Evolutionary conservation across 2,797 vertebrate genomes (phyloP).

Genomic region (Sebastes taczanowskii): DNA sequence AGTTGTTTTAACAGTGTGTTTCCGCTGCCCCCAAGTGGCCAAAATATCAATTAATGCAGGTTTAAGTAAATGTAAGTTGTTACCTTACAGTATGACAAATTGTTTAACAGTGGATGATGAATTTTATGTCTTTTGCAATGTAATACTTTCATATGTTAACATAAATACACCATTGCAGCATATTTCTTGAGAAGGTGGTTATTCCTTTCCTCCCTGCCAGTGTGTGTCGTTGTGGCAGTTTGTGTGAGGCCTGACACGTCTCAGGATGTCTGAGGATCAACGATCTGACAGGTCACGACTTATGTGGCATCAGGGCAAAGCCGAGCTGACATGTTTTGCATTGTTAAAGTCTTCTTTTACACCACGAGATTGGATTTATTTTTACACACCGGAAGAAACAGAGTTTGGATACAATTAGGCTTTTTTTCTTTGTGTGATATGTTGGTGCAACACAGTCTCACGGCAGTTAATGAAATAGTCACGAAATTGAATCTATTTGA

Average conservation of each 20-base stretch:
- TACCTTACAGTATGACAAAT: background rate
- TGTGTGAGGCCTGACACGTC: constrained; percentile 19
- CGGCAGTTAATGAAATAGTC: too few relatives aligned
- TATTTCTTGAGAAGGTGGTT: background rate
- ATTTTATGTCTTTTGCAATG: background rate
- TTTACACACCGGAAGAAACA: background rate
- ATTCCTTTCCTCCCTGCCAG: too few relatives aligned
- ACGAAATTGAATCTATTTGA: too few relatives aligned
- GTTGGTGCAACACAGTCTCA: background rate
- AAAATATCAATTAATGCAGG: background rate
- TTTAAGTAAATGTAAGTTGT: background rate
- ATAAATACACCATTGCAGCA: background rate
- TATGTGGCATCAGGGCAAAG: constrained; percentile 35
- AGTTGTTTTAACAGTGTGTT: background rate
- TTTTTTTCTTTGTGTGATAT: background rate
- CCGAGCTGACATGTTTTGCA: background rate
- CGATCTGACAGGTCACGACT: constrained; percentile 35
- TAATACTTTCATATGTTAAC: background rate
- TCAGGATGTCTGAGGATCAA: constrained; percentile 42
- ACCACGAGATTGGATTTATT: constrained; percentile 18
- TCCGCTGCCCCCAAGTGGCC: background rate
- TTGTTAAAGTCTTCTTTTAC: constrained; percentile 19
- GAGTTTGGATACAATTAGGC: background rate
- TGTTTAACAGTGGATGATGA: background rate
- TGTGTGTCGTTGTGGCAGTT: background rate